Base-by-base conservation (phyloP, 2,113 vertebrate species). In the Phyllopteryx taeniolatus region DNA sequence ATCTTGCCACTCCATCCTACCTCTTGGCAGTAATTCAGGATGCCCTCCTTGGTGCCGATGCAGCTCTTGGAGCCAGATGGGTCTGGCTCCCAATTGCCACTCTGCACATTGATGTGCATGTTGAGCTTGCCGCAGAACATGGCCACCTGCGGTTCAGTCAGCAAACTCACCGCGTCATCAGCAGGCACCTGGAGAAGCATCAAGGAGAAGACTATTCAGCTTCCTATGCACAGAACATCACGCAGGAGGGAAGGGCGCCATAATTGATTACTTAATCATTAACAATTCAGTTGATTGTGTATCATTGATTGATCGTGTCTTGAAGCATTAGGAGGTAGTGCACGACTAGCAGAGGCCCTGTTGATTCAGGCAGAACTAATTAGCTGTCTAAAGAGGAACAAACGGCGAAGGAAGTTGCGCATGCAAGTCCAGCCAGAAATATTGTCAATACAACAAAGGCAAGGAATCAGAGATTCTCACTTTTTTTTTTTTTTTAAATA, bases 51-150 rank as follows among this genome's bases (percentile, higher is more conserved):
- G 12, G 95, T 96, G 67, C 92, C 87, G 0, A 95, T 94, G 92
- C 97, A 98, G 79, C 92, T 96, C 82, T 96, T 98, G 76, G 92
- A 91, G 62, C 96, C 95, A 0, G 94, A 93, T 2, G 95, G 93
- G 71, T 99, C 97, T 0, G 94, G 86, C 81, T 98, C 97, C 97
- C 97, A 99, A 82, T 97, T 98, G 65, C 96, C 97, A 0, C 91
- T 99, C 92, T 99, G 96, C 63, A 99, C 94, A 0, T 96, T 95
- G 93, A 99, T 97, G 83, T 98, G 96, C 97, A 99, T 98, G 89
- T 98, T 98, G 84, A 98, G 94, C 78, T 98, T 99, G 72, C 94
- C 94, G 4, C 92, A 93, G 80, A 91, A 92, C 91, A 93, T 93
- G 76, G 92, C 91, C 82, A 93, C 92, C 90, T 93, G 91, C 54